A percentile compares a stretch with the other conserved stretches of the same genome.
These are phyloP conservation scores for human (Homo sapiens) DNA, from an alignment of 2,113 vertebrate species.

Conservation along the genomic window DNA sequence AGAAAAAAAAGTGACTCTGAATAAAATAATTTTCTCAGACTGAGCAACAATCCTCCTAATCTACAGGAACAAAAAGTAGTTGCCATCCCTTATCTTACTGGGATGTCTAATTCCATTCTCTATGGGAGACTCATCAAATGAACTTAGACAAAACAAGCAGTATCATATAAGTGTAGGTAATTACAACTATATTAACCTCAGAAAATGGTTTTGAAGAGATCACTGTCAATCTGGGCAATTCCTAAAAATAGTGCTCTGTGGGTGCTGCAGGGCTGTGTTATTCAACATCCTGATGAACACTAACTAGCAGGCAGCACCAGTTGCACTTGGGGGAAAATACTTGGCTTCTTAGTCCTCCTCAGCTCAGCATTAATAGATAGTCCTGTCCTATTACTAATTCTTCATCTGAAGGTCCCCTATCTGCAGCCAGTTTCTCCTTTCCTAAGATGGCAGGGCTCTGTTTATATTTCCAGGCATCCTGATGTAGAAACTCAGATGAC, in stretches of 20 bases:
- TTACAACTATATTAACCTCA: not conserved
- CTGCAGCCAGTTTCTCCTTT: not conserved
- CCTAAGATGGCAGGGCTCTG: not conserved
- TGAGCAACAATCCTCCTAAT: not conserved
- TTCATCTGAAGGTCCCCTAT: not conserved
- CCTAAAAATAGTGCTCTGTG: not conserved
- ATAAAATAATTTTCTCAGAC: slow-evolving; percentile 14
- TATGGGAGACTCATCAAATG: not conserved
- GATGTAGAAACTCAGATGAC: fast-evolving
- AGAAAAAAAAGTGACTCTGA: not conserved
- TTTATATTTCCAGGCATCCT: not conserved
- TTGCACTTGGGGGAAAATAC: not conserved
- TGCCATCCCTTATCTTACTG: not conserved
- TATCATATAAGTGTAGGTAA: not conserved
- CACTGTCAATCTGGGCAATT: not conserved
- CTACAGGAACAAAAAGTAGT: not conserved
- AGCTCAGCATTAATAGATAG: not conserved
- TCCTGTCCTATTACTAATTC: not conserved
- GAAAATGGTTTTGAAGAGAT: not conserved
- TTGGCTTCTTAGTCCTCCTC: not conserved
- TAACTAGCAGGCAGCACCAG: not conserved
- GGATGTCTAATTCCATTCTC: not conserved
- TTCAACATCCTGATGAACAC: not conserved
- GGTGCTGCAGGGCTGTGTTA: not conserved
- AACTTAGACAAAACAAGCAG: not conserved